A percentile compares a stretch with the other conserved stretches of the same genome.
phyloP scores from a whole-genome alignment of 2,113 vertebrate genomes.

The Montifringilla adamsi region DNA sequence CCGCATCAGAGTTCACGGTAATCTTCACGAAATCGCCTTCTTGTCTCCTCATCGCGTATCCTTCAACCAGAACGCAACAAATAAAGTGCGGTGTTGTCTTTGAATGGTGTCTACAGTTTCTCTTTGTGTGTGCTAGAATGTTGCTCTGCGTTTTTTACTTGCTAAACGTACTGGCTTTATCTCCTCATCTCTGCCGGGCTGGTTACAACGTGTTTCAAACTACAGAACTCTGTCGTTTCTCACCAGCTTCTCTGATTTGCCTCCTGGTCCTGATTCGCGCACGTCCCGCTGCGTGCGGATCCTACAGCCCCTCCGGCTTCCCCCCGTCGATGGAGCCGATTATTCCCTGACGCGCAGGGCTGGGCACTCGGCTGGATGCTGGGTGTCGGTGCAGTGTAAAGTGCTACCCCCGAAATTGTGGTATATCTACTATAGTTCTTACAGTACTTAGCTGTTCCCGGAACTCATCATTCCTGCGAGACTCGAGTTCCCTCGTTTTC shows the following conservation, averaged over 20 bases:
- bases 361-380: rapidly evolving
- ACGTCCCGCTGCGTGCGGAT: rapidly evolving
- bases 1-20: background rate
- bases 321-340: background rate
- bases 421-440: no score
- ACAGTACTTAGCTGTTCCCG: background rate
- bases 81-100: background rate
- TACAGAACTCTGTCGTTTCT: background rate
- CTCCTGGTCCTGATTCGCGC: rapidly evolving
- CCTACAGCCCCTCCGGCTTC: background rate
- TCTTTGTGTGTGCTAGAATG: background rate
- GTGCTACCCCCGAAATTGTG: rapidly evolving
- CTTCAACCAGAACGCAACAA: background rate
- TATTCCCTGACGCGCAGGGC: background rate
- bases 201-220: background rate
- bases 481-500: background rate
- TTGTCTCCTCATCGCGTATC: background rate
- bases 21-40: background rate
- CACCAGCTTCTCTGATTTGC: background rate
- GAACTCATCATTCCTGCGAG: background rate
- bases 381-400: background rate
- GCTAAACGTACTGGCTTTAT: background rate
- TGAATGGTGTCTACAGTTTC: background rate
- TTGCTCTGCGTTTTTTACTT: background rate
- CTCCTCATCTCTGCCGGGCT: background rate